These are phyloP conservation scores for Mormyrops boulengeri DNA, from an alignment of 2,797 vertebrate species.

Conservation along the genomic window DNA sequence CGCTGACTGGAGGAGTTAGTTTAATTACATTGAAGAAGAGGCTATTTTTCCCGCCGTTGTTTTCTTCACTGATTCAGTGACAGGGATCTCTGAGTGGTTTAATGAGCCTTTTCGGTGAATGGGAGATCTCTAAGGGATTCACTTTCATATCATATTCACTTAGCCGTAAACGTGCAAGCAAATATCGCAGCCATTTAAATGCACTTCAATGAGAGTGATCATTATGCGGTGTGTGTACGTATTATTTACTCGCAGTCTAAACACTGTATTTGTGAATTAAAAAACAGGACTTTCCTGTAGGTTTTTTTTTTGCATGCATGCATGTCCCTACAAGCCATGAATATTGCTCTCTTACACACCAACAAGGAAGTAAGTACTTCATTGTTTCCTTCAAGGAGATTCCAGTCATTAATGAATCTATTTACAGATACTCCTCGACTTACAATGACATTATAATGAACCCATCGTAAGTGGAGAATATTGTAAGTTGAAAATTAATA, in stretches of 20 bases:
- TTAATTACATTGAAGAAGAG: slow-evolving; percentile 20
- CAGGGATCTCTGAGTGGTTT: slow-evolving; percentile 1
- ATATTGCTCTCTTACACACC: background rate
- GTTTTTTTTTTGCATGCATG: background rate
- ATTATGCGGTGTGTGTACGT: background rate
- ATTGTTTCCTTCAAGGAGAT: background rate
- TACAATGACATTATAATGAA: background rate
- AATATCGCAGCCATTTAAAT: background rate
- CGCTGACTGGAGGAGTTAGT: background rate
- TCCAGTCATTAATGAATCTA: background rate
- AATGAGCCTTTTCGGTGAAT: background rate
- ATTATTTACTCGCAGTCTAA: background rate
- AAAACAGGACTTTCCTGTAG: background rate
- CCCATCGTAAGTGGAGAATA: background rate
- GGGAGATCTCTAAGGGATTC: background rate
- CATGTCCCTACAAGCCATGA: background rate
- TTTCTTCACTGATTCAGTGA: slow-evolving; percentile 14
- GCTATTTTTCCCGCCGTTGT: slow-evolving; percentile 5
- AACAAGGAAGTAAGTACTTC: background rate
- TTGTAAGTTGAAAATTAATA: background rate
- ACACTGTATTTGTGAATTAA: background rate
- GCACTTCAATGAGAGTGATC: background rate
- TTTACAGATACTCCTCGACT: background rate
- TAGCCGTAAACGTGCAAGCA: background rate
- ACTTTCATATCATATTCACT: background rate